These are phyloP conservation scores for Anisognathus igniventris DNA, from an alignment of 2,797 vertebrate genomes.

Conservation along the genomic window DNA sequence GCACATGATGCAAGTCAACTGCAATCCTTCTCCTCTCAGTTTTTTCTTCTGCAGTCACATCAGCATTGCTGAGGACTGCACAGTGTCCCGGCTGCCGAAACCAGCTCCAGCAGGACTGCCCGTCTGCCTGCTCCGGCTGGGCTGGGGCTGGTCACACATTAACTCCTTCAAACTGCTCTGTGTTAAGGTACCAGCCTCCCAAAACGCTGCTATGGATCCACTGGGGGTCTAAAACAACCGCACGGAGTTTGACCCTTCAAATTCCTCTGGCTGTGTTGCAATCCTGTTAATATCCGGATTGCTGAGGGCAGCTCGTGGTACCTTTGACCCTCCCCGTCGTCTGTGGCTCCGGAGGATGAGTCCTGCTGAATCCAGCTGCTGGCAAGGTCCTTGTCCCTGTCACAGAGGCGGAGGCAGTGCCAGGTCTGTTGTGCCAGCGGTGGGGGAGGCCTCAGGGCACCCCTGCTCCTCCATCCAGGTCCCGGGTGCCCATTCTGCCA, in stretches of 20 bases:
- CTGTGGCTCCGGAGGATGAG: not conserved
- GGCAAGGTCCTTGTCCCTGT: not conserved
- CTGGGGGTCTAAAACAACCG: not conserved
- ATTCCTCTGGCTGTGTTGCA: not conserved
- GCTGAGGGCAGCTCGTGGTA: not conserved
- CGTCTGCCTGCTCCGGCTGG: not conserved
- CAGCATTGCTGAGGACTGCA: not conserved
- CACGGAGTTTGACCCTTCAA: conserved; percentile 25
- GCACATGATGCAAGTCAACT: not conserved
- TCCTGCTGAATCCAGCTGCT: not conserved
- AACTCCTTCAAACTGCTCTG: not conserved
- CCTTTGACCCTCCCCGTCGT: not conserved
- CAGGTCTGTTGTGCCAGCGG: not conserved
- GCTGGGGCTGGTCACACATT: conserved; percentile 2
- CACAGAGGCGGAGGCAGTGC: not conserved
- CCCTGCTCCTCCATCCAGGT: not conserved
- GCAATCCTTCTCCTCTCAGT: not conserved
- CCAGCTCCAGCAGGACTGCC: not conserved
- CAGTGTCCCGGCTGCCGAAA: not conserved
- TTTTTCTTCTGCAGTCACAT: not conserved
- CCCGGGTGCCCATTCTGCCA: fast-evolving
- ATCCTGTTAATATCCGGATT: not conserved
- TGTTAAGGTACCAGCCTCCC: not conserved
- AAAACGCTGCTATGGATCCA: fast-evolving
- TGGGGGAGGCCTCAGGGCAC: not conserved